Base-by-base conservation (phyloP, 2,888 invertebrate genomes). In the Drosophila prolongata region DNA sequence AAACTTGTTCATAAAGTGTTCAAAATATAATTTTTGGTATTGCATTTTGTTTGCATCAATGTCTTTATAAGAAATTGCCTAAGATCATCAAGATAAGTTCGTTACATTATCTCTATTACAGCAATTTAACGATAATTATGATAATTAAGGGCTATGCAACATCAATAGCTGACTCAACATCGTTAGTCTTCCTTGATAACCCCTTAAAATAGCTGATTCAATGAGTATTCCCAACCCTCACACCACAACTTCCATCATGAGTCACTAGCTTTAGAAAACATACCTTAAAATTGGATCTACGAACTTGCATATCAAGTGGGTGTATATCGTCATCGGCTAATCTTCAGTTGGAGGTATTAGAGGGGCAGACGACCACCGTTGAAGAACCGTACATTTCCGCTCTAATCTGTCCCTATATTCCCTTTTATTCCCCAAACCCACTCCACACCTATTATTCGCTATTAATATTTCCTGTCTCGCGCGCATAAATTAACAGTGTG, bases 401-500 rank as follows among this genome's bases (percentile, higher is more conserved):
- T 78, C 16, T 35, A 58, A 56, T 70, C 58, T 34, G 49, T 50
- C 57, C 43, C 60, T 14, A 14, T 14, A 44, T 34, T 14, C 40
- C 46, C 60, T 42, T 54, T 24, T 24, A n/a, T 47, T 9, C 52
- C 34, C 34, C 54, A 42, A 40, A 56, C 59, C 55, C 40, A 56
- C 65, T 62, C 64, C 38, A 46, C 27, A 56, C 60, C 43, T 47
- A 57, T 54, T 61, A 62, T 55, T 60, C 77, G 79, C 84, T 70
- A 84, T 85, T 85, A 87, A 81, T 85, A 87, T 87, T 81, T 87
- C 84, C 84, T 87, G 87, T 65, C 77, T 81, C 84, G 79, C 78
- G 87, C 77, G 86, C 87, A 86, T 84, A 84, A 87, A 87, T 87
- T 84, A 84, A 79, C 73, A 58, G 42, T 64, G 47, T 67, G 60